phyloP scores from a whole-genome alignment of 2,888 invertebrate genomes.

The Hydriomena furcata region DNA sequence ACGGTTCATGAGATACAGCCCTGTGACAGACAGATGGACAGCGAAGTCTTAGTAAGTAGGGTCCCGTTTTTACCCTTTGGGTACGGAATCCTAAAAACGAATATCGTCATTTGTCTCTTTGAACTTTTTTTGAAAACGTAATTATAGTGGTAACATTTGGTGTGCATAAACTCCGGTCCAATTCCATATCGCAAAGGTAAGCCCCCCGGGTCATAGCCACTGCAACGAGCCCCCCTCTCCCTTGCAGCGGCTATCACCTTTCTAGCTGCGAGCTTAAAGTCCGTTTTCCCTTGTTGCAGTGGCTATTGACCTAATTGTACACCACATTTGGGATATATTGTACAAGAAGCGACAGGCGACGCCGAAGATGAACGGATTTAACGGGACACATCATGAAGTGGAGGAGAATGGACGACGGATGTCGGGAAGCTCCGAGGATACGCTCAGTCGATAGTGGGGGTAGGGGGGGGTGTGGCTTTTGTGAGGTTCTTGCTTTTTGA shows the following conservation, averaged over 20 bases:
- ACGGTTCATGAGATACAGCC: too few species aligned
- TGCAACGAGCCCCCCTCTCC: slow-evolving; percentile 65
- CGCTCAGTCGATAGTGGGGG: slow-evolving; percentile 71
- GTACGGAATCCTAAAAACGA: too few species aligned
- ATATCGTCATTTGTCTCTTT: too few species aligned
- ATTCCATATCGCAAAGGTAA: slow-evolving; percentile 47
- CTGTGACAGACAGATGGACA: too few species aligned
- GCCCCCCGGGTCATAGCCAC: slow-evolving; percentile 77
- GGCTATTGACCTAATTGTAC: slow-evolving; percentile 99
- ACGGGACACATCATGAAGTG: slow-evolving; percentile 60
- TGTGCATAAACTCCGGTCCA: too few species aligned
- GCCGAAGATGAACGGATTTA: slow-evolving; percentile 46
- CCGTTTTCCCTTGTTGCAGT: slow-evolving; percentile 91
- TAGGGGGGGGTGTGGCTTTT: slow-evolving; percentile 8
- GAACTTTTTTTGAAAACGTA: too few species aligned
- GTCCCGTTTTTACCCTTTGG: too few species aligned
- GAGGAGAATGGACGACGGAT: slow-evolving; percentile 63
- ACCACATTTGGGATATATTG: slow-evolving; percentile 99
- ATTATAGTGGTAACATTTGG: too few species aligned
- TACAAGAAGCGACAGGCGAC: slow-evolving; percentile 73
- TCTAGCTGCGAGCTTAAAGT: slow-evolving; percentile 72
- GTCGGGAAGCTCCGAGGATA: slow-evolving; percentile 79
- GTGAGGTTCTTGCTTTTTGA: not conserved
- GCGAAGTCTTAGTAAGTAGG: too few species aligned
- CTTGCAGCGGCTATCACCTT: slow-evolving; percentile 84